Evolutionary conservation across 1,140 invertebrate species (phyloP), one percentile per base, ranked within the genome.

Genomic region (Drosophila lacteicornis): DNA sequence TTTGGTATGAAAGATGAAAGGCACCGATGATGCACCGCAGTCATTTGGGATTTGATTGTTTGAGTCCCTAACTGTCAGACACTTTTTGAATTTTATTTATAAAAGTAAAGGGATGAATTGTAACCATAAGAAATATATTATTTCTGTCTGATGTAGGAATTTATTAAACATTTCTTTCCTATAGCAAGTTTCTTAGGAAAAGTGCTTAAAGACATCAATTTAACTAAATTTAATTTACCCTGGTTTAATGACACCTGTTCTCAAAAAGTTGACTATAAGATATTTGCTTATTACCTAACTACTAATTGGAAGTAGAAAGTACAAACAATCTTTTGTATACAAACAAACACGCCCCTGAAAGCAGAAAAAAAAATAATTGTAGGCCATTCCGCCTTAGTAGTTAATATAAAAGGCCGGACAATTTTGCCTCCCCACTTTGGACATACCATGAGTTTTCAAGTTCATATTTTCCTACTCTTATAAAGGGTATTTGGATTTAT

Each of bases 381-480:
- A 36, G 51, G 36, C 25, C 38, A 25, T 27, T 58, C 36, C 15
- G 27, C 12, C 38, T 5, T 33, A 33, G 19, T 66, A 45, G 46
- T 36, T 38, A 53, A 71, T 59, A 17, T 73, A 59, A 30, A 73
- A 73, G 53, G 53, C 7, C 45, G 7, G 4, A 4, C 2, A 17
- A 4, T n/a, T 59, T 58, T 45, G 12, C 19, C 42, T 19, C 9
- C 11, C 17, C 15, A 17, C 50, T 27, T 17, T 17, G 22, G 17
- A 3, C 45, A 42, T n/a, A 6, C 22, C 6, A 47, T 15, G 15
- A 22, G 19, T 30, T 51, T 70, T 67, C 62, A 42, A 46, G 61
- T 70, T 70, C 43, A 71, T 43, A 71, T 50, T 50, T 71, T 73
- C 15, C 7, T 19, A 22, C 17, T 38, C 17, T 15, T 38, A 5